phyloP scores from a whole-genome alignment of 2,888 invertebrate species.

The Parnassius glacialis region DNA sequence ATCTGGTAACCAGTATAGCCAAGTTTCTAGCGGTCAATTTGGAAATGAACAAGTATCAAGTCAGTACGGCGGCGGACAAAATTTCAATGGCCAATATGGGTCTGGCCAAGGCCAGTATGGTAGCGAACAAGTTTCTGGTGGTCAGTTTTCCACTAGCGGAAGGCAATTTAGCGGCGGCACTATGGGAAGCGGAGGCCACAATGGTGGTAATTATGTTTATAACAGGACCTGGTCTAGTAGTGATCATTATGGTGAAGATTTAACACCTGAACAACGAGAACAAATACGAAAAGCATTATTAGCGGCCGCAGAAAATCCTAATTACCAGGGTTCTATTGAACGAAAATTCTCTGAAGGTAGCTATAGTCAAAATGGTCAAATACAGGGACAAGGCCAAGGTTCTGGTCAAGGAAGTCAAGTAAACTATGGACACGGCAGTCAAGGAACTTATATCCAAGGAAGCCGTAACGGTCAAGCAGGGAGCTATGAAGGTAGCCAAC shows the following conservation, averaged over 20 bases:
- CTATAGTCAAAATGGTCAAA: conserved; percentile 28
- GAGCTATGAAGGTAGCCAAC: conserved; percentile 29
- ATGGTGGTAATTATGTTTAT: conserved; percentile 40
- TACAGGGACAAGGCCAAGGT: conserved; percentile 24
- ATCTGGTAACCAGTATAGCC: conserved; percentile 29
- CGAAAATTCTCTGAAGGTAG: conserved; percentile 31
- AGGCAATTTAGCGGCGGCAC: conserved; percentile 10
- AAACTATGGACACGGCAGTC: conserved; percentile 21
- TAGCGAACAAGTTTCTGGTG: not conserved
- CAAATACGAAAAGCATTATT: conserved; percentile 51
- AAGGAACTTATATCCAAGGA: conserved; percentile 29
- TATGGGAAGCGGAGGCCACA: conserved; percentile 23
- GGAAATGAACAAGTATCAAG: conserved; percentile 27
- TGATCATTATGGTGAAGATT: conserved; percentile 43
- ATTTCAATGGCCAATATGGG: conserved; percentile 27
- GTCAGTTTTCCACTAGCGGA: conserved; percentile 1
- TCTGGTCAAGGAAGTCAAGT: conserved; percentile 22
- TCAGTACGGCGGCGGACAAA: conserved; percentile 17
- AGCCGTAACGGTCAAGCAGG: conserved; percentile 29
- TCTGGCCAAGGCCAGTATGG: not conserved
- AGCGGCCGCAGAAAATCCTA: conserved; percentile 39
- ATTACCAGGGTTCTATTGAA: conserved; percentile 32
- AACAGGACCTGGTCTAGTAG: conserved; percentile 49
- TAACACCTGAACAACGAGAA: conserved; percentile 58
- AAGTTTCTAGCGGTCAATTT: conserved; percentile 37